phyloP scores from a whole-genome alignment of 1,140 invertebrate species.

The Diplogasteroides magnus region DNA sequence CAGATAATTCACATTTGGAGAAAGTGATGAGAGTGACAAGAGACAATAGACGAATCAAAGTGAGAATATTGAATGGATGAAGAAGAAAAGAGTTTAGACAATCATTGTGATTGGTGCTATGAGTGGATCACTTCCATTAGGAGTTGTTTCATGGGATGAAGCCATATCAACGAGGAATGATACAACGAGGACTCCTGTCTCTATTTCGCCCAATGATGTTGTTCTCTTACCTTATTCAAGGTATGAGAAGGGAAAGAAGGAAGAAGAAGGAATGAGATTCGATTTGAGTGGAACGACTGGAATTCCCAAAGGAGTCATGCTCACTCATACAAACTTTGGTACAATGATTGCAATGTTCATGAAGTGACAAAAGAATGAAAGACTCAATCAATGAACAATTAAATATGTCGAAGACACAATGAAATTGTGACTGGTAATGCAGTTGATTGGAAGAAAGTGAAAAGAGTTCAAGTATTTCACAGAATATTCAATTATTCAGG shows the following conservation, averaged over 20 bases:
- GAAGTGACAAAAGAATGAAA: constrained; percentile 9
- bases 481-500: constrained; percentile 1
- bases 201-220: constrained; percentile 33
- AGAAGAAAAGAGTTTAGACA: constrained; percentile 6
- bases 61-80: constrained; percentile 1
- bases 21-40: constrained; percentile 29
- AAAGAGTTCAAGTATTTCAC: not conserved
- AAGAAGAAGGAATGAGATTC: too few species aligned
- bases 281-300: constrained; percentile 57
- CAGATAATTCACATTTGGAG: constrained; percentile 20
- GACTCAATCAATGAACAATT: constrained; percentile 2
- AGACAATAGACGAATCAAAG: not conserved
- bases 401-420: not conserved
- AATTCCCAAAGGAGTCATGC: constrained; percentile 60
- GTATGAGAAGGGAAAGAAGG: too few species aligned
- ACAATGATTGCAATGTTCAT: constrained; percentile 56
- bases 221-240: constrained; percentile 34
- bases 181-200: constrained; percentile 12
- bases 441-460: not conserved
- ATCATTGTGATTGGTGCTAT: constrained; percentile 9
- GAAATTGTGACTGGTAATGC: not conserved
- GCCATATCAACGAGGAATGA: constrained; percentile 16
- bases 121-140: constrained; percentile 9
- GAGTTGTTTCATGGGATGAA: constrained; percentile 16
- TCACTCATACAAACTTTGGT: constrained; percentile 63